Evolutionary conservation across 2,888 invertebrate genomes (phyloP).

Genomic region (Sthenelais limicola): DNA sequence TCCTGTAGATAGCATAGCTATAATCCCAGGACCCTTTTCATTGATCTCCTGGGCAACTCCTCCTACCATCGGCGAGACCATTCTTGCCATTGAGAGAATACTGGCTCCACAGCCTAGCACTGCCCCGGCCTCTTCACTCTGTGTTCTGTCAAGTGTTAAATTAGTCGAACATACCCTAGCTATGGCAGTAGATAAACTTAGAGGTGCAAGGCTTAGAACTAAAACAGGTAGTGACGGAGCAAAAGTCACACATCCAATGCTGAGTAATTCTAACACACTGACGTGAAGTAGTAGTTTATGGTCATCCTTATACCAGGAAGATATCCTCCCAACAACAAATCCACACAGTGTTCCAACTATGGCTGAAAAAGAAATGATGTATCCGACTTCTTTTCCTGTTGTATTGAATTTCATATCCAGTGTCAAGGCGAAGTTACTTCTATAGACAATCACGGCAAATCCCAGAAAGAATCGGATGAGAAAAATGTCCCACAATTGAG

Average conservation of each 20-base stretch:
- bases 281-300: slow-evolving; percentile 58
- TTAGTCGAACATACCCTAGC: slow-evolving; percentile 65
- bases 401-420: slow-evolving; percentile 62
- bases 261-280: slow-evolving; percentile 55
- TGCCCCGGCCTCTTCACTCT: slow-evolving; percentile 61
- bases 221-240: slow-evolving; percentile 59
- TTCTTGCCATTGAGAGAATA: slow-evolving; percentile 67
- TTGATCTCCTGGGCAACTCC: slow-evolving; percentile 66
- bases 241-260: slow-evolving; percentile 53
- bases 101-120: slow-evolving; percentile 71
- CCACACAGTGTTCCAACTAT: slow-evolving; percentile 64
- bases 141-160: slow-evolving; percentile 61
- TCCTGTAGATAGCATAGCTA: background rate
- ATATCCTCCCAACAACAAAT: slow-evolving; percentile 62
- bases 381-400: slow-evolving; percentile 64
- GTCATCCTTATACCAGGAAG: slow-evolving; percentile 59
- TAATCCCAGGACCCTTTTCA: slow-evolving; percentile 58
- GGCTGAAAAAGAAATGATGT: slow-evolving; percentile 68
- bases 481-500: slow-evolving; percentile 68
- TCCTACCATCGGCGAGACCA: slow-evolving; percentile 68
- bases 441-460: slow-evolving; percentile 66
- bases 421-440: slow-evolving; percentile 65
- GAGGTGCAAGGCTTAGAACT: slow-evolving; percentile 58
- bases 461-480: slow-evolving; percentile 68
- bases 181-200: slow-evolving; percentile 65